Base-by-base conservation (phyloP, 2,113 vertebrate species). In the Chlorodrepanis virens region DNA sequence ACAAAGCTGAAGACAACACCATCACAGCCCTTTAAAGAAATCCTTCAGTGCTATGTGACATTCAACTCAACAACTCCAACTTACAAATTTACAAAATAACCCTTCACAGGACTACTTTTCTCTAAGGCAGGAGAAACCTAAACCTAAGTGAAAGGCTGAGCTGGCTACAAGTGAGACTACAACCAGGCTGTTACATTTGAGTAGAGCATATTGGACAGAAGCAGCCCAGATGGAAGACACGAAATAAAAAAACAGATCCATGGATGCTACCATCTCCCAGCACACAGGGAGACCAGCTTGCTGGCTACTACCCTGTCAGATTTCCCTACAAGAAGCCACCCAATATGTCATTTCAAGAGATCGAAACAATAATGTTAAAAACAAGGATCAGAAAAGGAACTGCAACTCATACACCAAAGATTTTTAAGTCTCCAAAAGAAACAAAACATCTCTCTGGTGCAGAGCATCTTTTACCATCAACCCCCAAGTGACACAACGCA, bases 171-270 rank as follows among this genome's bases (percentile, higher is more conserved):
- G 53, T 1, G 27, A 64, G 59, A 83, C n/a, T 9, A 31, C 53
- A 64, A 40, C 28, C 68, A 88, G 72, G 52, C 80, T 93, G 88
- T 63, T 81, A 56, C 21, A 16, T 67, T 83, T 45, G 35, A 65
- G 50, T 14, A n/a, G 39, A 75, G 60, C 85, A 88, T 81, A 82
- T 65, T 88, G 94, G 92, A 75, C n/a, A 89, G 64, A 79, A 77
- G 79, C 21, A 90, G 92, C 68, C 79, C 90, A 95, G 94, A 91
- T 85, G 75, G 90, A 93, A 84, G 68, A 23, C 25, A 89, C 17
- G 40, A 96, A 89, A 95, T 37, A 28, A 78, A 89, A 35, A 40
- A 5, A 5, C 81, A 87, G 54, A 65, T 56, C 44, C 83, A 52
- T 0, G 7, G 64, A 27, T 3, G 11, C 42, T 23, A 10, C 67